Base-by-base conservation (phyloP, 2,797 vertebrate genomes). In the Myripristis jacobus region DNA sequence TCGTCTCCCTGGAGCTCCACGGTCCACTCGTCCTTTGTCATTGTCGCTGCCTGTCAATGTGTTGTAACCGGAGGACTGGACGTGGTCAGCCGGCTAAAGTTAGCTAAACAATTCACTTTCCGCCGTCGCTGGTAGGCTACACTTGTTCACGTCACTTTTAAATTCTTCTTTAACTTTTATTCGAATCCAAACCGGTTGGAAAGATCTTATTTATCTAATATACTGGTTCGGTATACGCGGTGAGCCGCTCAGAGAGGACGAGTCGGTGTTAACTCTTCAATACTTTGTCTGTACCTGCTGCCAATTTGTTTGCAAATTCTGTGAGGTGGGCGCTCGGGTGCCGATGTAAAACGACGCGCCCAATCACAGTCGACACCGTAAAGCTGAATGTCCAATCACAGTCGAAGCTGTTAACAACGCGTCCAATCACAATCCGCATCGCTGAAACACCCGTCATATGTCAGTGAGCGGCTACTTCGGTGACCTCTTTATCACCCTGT, bases 251-350 rank as follows among this genome's bases (percentile, higher is more conserved):
- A 19, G 7, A 10, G 21, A 50, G 2, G n/a, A n/a, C n/a, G 19
- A 1, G 41, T 60, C 79, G 76, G 85, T 89, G 47, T 63, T 82
- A 15, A 73, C 83, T 58, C 70, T 61, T 16, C 18, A 15, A 22
- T 24, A 3, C 6, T 44, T 10, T n/a, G 21, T 3, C 6, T 36
- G 27, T 44, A 3, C 0, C 4, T 27, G 22, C 21, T 54, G 11
- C n/a, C 3, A 18, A 54, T 54, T 22, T 68, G 44, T 50, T 38
- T 15, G 57, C 53, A 11, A 46, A 41, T 34, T 4, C 1, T 16
- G 9, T 36, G n/a, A 63, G 65, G 67, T 22, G 64, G 67, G 22
- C 21, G 12, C n/a, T n/a, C n/a, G n/a, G n/a, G n/a, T n/a, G n/a
- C n/a, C 21, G 13, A 15, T 1, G 2, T 2, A 0, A 29, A 12